These are phyloP conservation scores for Noctua fimbriata DNA, from an alignment of 2,888 invertebrate species.

Conservation along the genomic window DNA sequence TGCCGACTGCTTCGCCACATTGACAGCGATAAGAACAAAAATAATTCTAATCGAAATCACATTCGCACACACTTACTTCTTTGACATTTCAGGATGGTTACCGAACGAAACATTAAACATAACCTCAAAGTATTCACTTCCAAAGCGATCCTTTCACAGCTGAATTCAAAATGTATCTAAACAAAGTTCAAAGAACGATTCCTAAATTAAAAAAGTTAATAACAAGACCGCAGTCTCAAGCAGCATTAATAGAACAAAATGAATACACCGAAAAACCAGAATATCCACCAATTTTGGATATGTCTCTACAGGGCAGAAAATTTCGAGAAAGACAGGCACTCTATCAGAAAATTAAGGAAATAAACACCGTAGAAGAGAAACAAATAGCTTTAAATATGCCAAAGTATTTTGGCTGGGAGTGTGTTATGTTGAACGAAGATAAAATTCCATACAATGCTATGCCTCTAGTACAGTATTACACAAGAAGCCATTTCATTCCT, in stretches of 20 bases:
- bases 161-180: conserved; percentile 79
- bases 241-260: conserved; percentile 77
- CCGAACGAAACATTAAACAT: conserved; percentile 57
- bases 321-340: conserved; percentile 85
- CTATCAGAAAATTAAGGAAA: conserved; percentile 91
- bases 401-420: conserved; percentile 94
- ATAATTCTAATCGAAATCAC: background rate
- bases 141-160: conserved; percentile 2
- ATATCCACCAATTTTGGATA: conserved; percentile 92
- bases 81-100: conserved; percentile 39
- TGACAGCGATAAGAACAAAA: background rate
- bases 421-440: conserved; percentile 91
- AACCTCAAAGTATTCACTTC: conserved; percentile 61
- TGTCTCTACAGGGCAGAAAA: conserved; percentile 86
- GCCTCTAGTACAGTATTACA: conserved; percentile 93
- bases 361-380: conserved; percentile 95
- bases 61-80: background rate
- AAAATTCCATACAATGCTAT: conserved; percentile 92
- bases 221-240: conserved; percentile 76
- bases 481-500: conserved; percentile 93
- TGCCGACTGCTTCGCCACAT: background rate
- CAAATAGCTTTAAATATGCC: conserved; percentile 95
- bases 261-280: conserved; percentile 85
- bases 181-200: conserved; percentile 78
- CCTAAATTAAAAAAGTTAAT: conserved; percentile 78